Evolutionary conservation across 2,113 vertebrate genomes (phyloP).

Genomic region (Sturnus vulgaris): DNA sequence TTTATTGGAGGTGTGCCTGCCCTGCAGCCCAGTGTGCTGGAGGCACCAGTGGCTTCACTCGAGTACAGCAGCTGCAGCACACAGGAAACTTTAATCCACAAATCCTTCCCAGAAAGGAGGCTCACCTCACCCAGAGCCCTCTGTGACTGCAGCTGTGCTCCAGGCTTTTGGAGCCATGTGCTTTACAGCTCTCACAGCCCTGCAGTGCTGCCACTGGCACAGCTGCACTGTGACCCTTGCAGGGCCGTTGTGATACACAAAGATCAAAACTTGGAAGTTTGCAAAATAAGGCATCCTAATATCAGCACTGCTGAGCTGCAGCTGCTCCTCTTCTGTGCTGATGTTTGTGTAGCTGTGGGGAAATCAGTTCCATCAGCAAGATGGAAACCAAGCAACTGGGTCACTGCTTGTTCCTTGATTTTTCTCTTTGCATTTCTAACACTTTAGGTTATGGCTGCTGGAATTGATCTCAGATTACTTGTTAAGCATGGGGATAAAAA

Average conservation of each 20-base stretch:
- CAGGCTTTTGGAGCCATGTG: not conserved
- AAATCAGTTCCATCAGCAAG: not conserved
- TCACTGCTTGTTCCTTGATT: not conserved
- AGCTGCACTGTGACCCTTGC: not conserved
- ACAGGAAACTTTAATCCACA: not conserved
- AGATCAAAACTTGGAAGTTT: not conserved
- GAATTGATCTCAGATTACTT: not conserved
- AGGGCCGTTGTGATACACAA: not conserved
- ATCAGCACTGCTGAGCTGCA: not conserved
- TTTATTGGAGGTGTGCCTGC: slow-evolving; percentile 44
- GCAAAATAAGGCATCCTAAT: not conserved
- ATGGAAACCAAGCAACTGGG: not conserved
- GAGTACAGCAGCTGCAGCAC: slow-evolving; percentile 32
- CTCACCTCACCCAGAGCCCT: not conserved
- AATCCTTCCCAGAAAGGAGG: not conserved
- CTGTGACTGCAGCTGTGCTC: not conserved
- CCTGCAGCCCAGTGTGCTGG: slow-evolving; percentile 35
- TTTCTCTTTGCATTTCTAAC: not conserved
- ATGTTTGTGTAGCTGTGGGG: not conserved
- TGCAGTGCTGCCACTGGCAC: not conserved
- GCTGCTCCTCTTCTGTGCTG: not conserved
- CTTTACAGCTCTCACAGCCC: not conserved
- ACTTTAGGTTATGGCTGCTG: not conserved
- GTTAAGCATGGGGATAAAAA: not conserved
- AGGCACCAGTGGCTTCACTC: slow-evolving; percentile 31